Base-by-base conservation (phyloP, 2,888 invertebrate genomes). In the Seladonia tumulorum region DNA sequence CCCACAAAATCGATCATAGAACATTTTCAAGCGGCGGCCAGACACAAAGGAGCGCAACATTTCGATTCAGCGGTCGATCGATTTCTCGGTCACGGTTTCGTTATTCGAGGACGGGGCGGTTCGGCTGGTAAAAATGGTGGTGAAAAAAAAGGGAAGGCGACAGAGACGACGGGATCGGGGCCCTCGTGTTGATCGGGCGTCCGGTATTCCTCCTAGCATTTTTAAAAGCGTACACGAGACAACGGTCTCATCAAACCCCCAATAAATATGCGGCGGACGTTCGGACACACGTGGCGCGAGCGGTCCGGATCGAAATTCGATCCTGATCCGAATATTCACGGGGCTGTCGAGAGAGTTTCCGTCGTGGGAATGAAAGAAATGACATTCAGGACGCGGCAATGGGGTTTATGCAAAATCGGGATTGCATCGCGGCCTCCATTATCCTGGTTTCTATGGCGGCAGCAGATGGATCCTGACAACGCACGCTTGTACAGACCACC, bases 341-440 rank as follows among this genome's bases (percentile, higher is more conserved):
- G 57, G n/a, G n/a, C 35, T 57, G 22, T 35, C 66, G 12, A 71
- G 73, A 68, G 75, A 35, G 57, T 57, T 42, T 39, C 71, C 12
- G 57, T 53, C 77, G 53, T 5, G 53, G 75, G 73, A 79, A 72
- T 45, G 81, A 83, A 89, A 87, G 84, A 82, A 79, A 79, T 68
- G 81, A 82, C 83, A 85, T 87, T 81, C 87, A 75, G 72, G 66
- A 57, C 18, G 74, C 60, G 60, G 18, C 82, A 39, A 79, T 66
- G 76, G 68, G 78, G 84, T 85, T 81, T 76, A 87, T 80, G 84
- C 74, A 81, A 82, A 82, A 82, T 76, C 82, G 78, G 79, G 66
- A 85, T 85, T 82, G 79, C 74, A 39, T n/a, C 60, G 76, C 68
- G 25, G 35, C 49, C 79, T 63, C 72, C 68, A 79, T 74, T 84